These are phyloP conservation scores for Crotalus tigris DNA, from an alignment of 2,113 vertebrate species.

Conservation along the genomic window DNA sequence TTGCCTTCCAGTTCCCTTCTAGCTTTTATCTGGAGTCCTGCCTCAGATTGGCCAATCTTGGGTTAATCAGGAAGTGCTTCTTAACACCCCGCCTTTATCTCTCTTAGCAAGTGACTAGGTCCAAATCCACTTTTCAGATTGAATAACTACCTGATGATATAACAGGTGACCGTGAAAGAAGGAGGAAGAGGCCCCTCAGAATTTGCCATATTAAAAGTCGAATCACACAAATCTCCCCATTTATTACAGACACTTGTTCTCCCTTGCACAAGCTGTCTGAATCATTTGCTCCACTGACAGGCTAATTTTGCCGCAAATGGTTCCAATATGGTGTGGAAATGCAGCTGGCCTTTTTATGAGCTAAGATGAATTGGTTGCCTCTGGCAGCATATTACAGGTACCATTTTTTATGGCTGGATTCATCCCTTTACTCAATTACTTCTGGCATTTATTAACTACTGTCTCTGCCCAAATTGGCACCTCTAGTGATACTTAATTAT, in stretches of 20 bases:
- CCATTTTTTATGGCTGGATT: not conserved
- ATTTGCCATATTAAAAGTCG: not conserved
- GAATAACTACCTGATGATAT: constrained; percentile 20
- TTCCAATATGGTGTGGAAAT: not conserved
- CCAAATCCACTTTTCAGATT: constrained; percentile 4
- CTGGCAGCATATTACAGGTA: not conserved
- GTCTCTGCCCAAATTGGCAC: not conserved
- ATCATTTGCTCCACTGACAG: not conserved
- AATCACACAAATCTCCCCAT: not conserved
- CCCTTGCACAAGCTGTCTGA: not conserved
- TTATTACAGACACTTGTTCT: not conserved
- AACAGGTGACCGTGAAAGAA: not conserved
- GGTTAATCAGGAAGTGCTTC: constrained; percentile 7
- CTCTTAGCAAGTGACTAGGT: not conserved
- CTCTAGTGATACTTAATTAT: not conserved
- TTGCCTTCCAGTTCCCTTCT: not conserved
- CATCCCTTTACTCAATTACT: not conserved
- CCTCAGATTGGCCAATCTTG: not conserved
- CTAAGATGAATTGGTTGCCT: not conserved
- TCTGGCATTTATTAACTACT: not conserved
- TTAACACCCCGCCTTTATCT: constrained; percentile 7
- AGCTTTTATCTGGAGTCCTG: constrained; percentile 17
- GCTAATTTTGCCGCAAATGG: not conserved
- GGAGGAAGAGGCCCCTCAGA: constrained; percentile 1
- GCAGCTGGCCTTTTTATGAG: not conserved